A percentile compares a stretch with the other conserved stretches of the same genome.
Evolutionary conservation across 2,113 vertebrate species (phyloP).

Genomic region (Hiodon tergisus): DNA sequence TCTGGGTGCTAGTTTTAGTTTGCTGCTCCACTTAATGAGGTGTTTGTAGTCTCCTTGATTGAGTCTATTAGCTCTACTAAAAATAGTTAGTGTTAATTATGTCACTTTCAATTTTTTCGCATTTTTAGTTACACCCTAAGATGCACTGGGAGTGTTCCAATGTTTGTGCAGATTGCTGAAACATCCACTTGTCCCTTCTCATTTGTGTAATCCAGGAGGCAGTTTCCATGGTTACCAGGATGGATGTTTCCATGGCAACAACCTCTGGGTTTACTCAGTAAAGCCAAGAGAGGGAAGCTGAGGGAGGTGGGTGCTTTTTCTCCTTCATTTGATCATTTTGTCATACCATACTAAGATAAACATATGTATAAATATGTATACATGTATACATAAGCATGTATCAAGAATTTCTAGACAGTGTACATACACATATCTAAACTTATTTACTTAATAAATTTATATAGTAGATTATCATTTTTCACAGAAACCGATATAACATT

Average conservation of each 20-base stretch:
- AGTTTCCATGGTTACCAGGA: conserved; percentile 56
- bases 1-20: not conserved
- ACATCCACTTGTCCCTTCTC: conserved; percentile 18
- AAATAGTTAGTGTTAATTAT: conserved; percentile 12
- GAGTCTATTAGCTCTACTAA: not conserved
- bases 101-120: conserved; percentile 10
- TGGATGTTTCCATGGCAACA: conserved; percentile 53
- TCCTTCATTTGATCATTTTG: too few relatives aligned
- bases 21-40: not conserved
- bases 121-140: not conserved
- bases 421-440: too few relatives aligned
- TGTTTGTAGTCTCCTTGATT: not conserved
- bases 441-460: too few relatives aligned
- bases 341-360: too few relatives aligned
- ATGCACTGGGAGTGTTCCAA: conserved; percentile 38
- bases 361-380: too few relatives aligned
- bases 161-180: conserved; percentile 26
- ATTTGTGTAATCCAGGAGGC: conserved; percentile 28
- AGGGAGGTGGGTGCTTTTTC: not conserved
- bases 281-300: conserved; percentile 27
- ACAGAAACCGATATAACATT: too few relatives aligned
- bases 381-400: too few relatives aligned
- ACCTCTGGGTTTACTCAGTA: conserved; percentile 32
- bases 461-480: too few relatives aligned
- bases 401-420: too few relatives aligned